Evolutionary conservation across 2,113 vertebrate genomes (phyloP).

Genomic region (Ahaetulla prasina): DNA sequence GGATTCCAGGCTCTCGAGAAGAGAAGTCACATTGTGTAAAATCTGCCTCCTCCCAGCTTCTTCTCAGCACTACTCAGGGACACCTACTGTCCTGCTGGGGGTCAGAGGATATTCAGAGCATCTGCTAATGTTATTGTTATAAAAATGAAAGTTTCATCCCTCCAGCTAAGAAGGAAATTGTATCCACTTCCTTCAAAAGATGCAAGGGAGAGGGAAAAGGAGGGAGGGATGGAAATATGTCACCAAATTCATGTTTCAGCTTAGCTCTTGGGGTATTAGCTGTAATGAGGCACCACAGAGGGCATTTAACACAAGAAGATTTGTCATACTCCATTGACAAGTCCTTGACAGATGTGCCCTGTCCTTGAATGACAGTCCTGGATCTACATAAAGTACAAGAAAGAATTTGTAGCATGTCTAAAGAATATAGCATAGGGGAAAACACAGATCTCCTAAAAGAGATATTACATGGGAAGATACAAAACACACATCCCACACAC

Average conservation of each 20-base stretch:
- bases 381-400: constrained; percentile 34
- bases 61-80: constrained; percentile 3
- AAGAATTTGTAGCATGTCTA: neutral
- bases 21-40: constrained; percentile 26
- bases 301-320: constrained; percentile 42
- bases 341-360: constrained; percentile 47
- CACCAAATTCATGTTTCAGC: constrained; percentile 50
- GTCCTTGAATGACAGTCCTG: constrained; percentile 38
- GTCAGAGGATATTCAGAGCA: constrained; percentile 16
- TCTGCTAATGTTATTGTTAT: constrained; percentile 46
- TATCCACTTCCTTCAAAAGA: neutral
- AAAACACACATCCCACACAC: neutral
- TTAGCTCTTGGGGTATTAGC: constrained; percentile 43
- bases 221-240: constrained; percentile 38
- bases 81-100: neutral
- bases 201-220: neutral
- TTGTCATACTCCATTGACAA: constrained; percentile 59
- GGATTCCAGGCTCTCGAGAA: constrained; percentile 3
- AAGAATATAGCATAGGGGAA: neutral
- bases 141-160: constrained; percentile 5
- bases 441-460: constrained; percentile 29
- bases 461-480: neutral
- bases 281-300: constrained; percentile 31
- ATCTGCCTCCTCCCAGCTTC: constrained; percentile 15
- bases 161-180: constrained; percentile 6